These are phyloP conservation scores for Anorthoa munda DNA, from an alignment of 2,888 invertebrate genomes.

Conservation along the genomic window DNA sequence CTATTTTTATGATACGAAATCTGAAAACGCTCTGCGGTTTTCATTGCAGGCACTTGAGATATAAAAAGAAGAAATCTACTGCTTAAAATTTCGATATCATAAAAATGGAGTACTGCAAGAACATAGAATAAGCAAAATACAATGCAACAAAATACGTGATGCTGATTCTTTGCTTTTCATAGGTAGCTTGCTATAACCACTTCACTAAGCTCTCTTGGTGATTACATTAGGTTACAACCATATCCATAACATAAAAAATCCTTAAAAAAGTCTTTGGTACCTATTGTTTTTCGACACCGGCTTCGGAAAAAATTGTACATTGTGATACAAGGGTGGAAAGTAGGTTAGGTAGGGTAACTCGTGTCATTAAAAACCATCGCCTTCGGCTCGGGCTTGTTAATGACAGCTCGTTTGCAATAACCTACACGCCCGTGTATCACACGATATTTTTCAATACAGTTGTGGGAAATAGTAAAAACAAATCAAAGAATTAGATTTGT, in stretches of 20 bases:
- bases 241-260: neutral
- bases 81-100: constrained; percentile 41
- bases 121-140: constrained; percentile 25
- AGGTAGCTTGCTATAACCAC: neutral
- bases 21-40: constrained; percentile 12
- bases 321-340: no score
- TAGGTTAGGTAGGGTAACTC: no score
- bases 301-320: no score
- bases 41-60: constrained; percentile 6
- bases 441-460: no score
- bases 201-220: neutral
- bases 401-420: no score
- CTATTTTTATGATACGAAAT: constrained; percentile 20
- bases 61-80: constrained; percentile 3
- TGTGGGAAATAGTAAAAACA: no score
- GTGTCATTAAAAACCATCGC: no score
- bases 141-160: constrained; percentile 35
- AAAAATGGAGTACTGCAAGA: constrained; percentile 33
- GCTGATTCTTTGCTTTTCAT: constrained; percentile 11
- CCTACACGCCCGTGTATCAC: no score
- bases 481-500: no score
- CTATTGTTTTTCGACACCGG: no score
- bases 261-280: no score
- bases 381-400: no score
- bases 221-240: neutral